Base-by-base conservation (phyloP, 2,113 vertebrate genomes). In the Scophthalmus maximus region DNA sequence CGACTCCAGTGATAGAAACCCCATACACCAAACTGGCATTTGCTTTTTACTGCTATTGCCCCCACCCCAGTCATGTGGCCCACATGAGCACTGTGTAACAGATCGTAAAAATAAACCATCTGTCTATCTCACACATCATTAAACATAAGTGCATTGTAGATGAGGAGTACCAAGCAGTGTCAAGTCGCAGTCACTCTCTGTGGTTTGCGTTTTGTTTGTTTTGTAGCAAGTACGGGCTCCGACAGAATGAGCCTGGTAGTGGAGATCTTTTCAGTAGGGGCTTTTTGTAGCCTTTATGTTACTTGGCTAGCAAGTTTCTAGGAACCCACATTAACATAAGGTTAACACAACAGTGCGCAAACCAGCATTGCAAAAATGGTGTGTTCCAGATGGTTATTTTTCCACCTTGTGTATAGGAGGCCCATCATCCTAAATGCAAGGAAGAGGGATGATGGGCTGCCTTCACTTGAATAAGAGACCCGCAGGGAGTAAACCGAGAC, bases 1-100 rank as follows among this genome's bases (percentile, higher is more conserved):
- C 60, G 78, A n/a, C 61, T 78, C 53, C 25, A 49, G 22, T 67
- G 68, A 85, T 55, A 42, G 55, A 80, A 73, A 57, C n/a, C 26
- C 12, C 12, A 26, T n/a, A n/a, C n/a, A 27, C 8, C 51, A 29
- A 3, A 9, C 59, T 60, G 67, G 36, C 70, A 73, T 36, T 63
- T 36, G 38, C 47, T 61, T 50, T n/a, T 50, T 62, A 59, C 23
- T 40, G 6, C 47, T 23, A 10, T 34, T 9, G 29, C 51, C 34
- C 17, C 55, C 46, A 17, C 11, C 63, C 47, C 38, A 56, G 25
- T 36, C n/a, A 11, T 5, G 6, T 69, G 10, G 47, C 52, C 22
- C 10, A 59, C 47, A 34, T 64, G 58, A 25, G 22, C 27, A 15
- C 63, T 11, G 3, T 68, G 38, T 25, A 71, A 68, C 53, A 69